These are phyloP conservation scores for Aulostomus chinensis DNA, from an alignment of 2,797 vertebrate genomes.

Conservation along the genomic window DNA sequence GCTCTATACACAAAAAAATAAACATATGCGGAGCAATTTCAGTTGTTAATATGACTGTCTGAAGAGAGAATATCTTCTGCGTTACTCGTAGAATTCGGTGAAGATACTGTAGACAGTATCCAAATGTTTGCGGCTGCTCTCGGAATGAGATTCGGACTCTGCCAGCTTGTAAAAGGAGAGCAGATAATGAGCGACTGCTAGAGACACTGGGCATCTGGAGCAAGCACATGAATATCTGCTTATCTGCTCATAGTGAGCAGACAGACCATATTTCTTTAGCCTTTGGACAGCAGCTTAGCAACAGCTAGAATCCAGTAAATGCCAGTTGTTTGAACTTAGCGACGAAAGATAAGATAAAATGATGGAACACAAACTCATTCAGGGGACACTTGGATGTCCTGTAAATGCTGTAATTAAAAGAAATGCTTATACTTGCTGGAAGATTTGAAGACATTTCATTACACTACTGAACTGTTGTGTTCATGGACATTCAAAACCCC, in stretches of 20 bases:
- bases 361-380: not conserved
- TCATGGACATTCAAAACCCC: too few relatives aligned
- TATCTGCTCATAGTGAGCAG: conserved; percentile 54
- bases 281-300: conserved; percentile 53
- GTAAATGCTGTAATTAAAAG: too few relatives aligned
- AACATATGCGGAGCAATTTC: not conserved
- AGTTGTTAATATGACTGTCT: not conserved
- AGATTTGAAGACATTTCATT: too few relatives aligned
- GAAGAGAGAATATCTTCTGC: too few relatives aligned
- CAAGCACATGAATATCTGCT: conserved; percentile 61
- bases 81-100: too few relatives aligned
- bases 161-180: conserved; percentile 50
- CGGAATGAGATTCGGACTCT: conserved; percentile 49
- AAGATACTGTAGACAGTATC: too few relatives aligned
- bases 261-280: conserved; percentile 54
- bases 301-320: conserved; percentile 65
- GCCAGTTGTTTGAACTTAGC: conserved; percentile 48
- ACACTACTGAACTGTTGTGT: too few relatives aligned
- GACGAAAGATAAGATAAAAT: conserved; percentile 32
- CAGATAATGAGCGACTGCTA: conserved; percentile 60
- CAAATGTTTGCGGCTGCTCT: conserved; percentile 55
- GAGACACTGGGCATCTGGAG: conserved; percentile 66
- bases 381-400: too few relatives aligned
- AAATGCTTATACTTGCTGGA: too few relatives aligned
- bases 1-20: too few relatives aligned